Evolutionary conservation across 2,113 vertebrate genomes (phyloP), one percentile per base, ranked within the genome.

Genomic region (Pygoscelis antarcticus): DNA sequence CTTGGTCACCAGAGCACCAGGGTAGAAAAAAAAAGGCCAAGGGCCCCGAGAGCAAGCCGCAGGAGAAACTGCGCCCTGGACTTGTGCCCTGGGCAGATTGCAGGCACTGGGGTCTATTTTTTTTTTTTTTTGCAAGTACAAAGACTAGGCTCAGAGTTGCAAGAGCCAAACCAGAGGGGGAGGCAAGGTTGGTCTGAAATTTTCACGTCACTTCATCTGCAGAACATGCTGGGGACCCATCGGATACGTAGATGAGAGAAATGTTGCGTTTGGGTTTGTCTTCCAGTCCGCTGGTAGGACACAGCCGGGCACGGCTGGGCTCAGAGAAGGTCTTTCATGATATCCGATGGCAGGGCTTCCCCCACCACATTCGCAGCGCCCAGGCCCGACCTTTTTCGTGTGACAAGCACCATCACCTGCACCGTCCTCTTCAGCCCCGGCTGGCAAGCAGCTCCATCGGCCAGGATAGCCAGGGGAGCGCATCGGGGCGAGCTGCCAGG

Each of bases 381-480:
- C 75, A 64, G 91, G 22, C 77, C 93, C 0, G 97, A 54, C 55
- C 80, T 89, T 0, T 71, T 87, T 32, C 5, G 90, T 1, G 85
- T 80, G 38, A 97, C 91, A 10, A 97, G 95, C 86, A 98, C 96
- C 93, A 96, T 80, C 83, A 95, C 75, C 76, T 81, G 97, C 79
- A 97, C 72, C 1, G 72, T 58, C 34, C 93, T 66, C 23, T 85
- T 61, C 64, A 93, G 84, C 23, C 77, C 84, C 0, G 83, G 84
- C 70, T 68, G 89, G 64, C 71, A 40, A 13, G 76, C 61, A 1
- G 75, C 66, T 32, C 65, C 66, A 0, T 46, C 52, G 1, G 91
- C 65, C 79, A 93, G 83, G 65, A 88, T 7, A 8, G 89, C 88
- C 87, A 93, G 61, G 36, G 88, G 26, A 0, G 29, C 34, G 0